Percentiles rank a stretch among this genome's conserved stretches.
phyloP scores from a whole-genome alignment of 2,797 vertebrate species.

The Parauchenoglanis ngamensis region DNA sequence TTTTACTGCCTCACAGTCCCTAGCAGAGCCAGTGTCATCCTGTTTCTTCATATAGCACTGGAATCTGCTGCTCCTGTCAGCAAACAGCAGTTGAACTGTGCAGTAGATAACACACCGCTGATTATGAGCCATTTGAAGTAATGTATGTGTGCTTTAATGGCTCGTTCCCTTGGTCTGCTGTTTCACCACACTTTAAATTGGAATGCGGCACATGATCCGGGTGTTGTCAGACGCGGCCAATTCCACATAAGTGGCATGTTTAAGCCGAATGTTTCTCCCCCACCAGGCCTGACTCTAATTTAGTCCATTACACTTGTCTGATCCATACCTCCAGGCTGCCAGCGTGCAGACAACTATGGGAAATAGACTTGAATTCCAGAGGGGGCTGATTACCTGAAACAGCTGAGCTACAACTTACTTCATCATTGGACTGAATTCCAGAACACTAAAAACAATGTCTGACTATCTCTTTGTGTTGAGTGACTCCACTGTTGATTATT shows the following conservation, averaged over 20 bases:
- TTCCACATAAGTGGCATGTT: slow-evolving; percentile 56
- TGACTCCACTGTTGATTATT: slow-evolving; percentile 36
- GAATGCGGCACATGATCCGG: slow-evolving; percentile 60
- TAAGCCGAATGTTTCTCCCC: slow-evolving; percentile 47
- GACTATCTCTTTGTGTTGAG: slow-evolving; percentile 2
- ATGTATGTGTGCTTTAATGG: slow-evolving; percentile 46
- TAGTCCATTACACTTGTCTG: slow-evolving; percentile 54
- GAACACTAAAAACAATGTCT: slow-evolving; percentile 31
- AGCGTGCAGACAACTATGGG: slow-evolving; percentile 32
- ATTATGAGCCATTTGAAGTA: slow-evolving; percentile 54
- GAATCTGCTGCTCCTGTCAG: slow-evolving; percentile 57
- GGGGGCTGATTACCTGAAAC: slow-evolving; percentile 37
- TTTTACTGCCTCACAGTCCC: slow-evolving; percentile 58
- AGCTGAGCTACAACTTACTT: slow-evolving; percentile 38
- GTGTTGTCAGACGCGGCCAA: slow-evolving; percentile 60
- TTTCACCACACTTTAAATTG: slow-evolving; percentile 57
- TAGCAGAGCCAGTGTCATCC: slow-evolving; percentile 53
- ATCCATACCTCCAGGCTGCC: slow-evolving; percentile 42
- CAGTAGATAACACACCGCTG: slow-evolving; percentile 48
- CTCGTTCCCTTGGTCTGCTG: slow-evolving; percentile 49
- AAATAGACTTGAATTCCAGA: slow-evolving; percentile 48
- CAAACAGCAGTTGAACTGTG: slow-evolving; percentile 52
- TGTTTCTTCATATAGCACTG: slow-evolving; percentile 54
- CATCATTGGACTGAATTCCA: slow-evolving; percentile 35
- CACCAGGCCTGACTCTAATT: slow-evolving; percentile 54